These are phyloP conservation scores for Resseliella maxima DNA, from an alignment of 2,888 invertebrate species.

Conservation along the genomic window DNA sequence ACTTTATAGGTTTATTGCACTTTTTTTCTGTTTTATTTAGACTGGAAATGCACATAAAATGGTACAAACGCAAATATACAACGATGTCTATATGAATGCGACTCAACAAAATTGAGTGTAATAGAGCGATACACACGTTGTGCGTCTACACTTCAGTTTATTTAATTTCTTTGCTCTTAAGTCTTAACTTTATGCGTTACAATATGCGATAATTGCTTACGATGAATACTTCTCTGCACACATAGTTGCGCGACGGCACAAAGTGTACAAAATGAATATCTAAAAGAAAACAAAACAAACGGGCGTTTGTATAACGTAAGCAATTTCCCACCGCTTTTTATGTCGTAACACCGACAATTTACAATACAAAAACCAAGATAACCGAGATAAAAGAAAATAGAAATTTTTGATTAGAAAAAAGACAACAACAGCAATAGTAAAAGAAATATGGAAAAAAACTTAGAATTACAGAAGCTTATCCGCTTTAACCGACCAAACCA, in stretches of 20 bases:
- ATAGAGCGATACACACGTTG: neutral
- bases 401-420: slow-evolving; percentile 3
- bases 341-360: slow-evolving; percentile 11
- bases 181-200: neutral
- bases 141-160: neutral
- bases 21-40: neutral
- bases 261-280: neutral
- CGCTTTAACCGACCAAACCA: slow-evolving; percentile 40
- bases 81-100: neutral
- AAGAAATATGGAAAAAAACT: neutral
- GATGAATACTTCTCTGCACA: neutral
- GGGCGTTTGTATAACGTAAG: too few species aligned
- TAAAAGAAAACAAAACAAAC: neutral
- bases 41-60: neutral
- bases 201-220: slow-evolving; percentile 40
- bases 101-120: neutral
- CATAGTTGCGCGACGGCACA: neutral
- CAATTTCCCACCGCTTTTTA: neutral
- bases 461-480: slow-evolving; percentile 45
- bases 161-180: slow-evolving; percentile 8
- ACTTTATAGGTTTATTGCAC: slow-evolving; percentile 1
- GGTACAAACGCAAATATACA: neutral
- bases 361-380: slow-evolving; percentile 28
- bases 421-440: too few species aligned
- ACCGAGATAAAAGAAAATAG: slow-evolving; percentile 24